Base-by-base conservation (phyloP, 2,888 invertebrate species). In the Hyppa rectilinea region DNA sequence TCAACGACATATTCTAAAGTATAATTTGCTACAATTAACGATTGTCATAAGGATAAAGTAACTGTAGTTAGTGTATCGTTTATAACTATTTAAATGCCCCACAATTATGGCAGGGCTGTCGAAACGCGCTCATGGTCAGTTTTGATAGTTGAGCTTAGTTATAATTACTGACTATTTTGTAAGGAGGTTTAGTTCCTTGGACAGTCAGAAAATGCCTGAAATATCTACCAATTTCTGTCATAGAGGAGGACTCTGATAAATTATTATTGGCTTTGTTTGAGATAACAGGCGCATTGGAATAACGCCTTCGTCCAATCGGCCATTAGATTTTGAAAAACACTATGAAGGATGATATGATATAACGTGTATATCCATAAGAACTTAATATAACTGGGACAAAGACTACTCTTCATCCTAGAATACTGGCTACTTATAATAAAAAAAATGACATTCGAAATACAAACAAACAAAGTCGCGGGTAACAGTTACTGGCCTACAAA, bases 1-100 rank as follows among this genome's bases (percentile, higher is more conserved):
- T 53, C 49, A 50, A 78, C 53, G 55, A 66, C 59, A 56, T 56
- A 66, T 47, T 26, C 66, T 67, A 45, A 71, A 67, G 45, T 71
- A 53, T 81, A 78, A 77, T 81, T 75, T 83, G 78, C 72, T 58
- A 81, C 78, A 78, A 81, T 73, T 67, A 73, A 71, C 68, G 74
- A 73, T 85, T 80, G 78, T 78, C 84, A 76, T 76, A 79, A 85
- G 85, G 83, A 86, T 81, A 83, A 78, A 68, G 23, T 66, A 66
- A 71, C 52, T 49, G 60, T 53, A 71, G 67, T 71, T 75, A 69
- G 36, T 66, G 75, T 82, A 75, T 79, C 80, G 80, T 81, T 82
- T 79, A 74, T 78, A 79, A 71, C 56, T 81, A 79, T 82, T 71
- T 79, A 71, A 81, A 82, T 75, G 59, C 34, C n/a, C 60, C 9